Evolutionary conservation across 2,797 vertebrate genomes (phyloP), one percentile per base, ranked within the genome.

Genomic region (Muscicapa striata): DNA sequence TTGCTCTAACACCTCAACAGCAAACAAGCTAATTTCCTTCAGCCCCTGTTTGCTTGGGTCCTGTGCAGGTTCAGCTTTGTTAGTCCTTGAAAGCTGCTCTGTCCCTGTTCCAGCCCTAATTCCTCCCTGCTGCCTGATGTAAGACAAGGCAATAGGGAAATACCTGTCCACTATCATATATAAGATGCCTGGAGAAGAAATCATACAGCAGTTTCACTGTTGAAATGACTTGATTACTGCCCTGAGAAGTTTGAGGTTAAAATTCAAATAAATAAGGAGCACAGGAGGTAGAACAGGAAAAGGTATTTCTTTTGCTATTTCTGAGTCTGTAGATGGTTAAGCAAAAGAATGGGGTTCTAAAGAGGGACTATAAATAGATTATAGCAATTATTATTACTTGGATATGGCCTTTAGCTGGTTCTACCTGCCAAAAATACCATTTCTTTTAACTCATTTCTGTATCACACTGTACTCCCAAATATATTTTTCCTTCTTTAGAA

Each of bases 401-500:
- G 84, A 80, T 54, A 59, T 72, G 76, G 41, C 43, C 51, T 93
- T 89, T 84, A 87, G 64, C 40, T 55, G 26, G 30, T 85, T 52
- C 57, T 54, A 59, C 45, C 49, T 89, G 58, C 68, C 84, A 90
- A 81, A 93, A 91, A 30, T 23, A 36, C 45, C 15, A 48, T 68
- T 93, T 90, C 48, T 69, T 79, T 62, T 32, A 94, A 84, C 73
- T 84, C 10, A 92, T 94, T 89, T 90, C 68, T 74, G 15, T 79
- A 87, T 79, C 63, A 68, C 66, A 73, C 59, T 90, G 80, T 85
- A 84, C 32, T 84, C 66, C 66, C 55, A 90, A 91, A 95, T 62
- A 77, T 51, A 76, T 88, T 46, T 87, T 92, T 90, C 27, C 51
- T 87, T 57, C 69, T 90, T 91, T 95, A 87, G 38, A 58, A 94